Percentiles rank a stretch among this genome's conserved stretches.
Conservation (phyloP, 1,140 invertebrate genomes). For the Physella acuta region DNA sequence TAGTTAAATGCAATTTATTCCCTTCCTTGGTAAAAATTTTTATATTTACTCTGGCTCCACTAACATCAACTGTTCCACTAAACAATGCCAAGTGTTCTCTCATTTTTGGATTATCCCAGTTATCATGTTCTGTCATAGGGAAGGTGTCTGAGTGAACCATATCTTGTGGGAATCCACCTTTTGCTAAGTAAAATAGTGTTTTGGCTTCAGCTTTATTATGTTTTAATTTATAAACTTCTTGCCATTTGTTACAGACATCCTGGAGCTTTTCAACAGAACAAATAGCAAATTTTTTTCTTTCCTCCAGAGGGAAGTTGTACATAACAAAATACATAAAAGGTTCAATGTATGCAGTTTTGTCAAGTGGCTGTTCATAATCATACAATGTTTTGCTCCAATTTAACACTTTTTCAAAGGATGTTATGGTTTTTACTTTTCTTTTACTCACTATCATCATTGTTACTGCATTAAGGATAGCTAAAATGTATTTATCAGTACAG, state of each 20-base stretch:
- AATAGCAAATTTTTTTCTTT: neutral
- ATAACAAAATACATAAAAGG: constrained; percentile 9
- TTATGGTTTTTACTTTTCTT: neutral
- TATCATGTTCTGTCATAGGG: neutral
- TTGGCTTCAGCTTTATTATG: neutral
- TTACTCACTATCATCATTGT: neutral
- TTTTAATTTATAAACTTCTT: constrained; percentile 1
- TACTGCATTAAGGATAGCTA: neutral
- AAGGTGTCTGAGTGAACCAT: constrained; percentile 12
- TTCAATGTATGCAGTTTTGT: constrained; percentile 7
- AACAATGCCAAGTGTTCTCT: constrained; percentile 3
- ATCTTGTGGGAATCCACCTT: neutral
- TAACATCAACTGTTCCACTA: neutral
- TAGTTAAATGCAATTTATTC: neutral
- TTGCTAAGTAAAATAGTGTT: constrained; percentile 16
- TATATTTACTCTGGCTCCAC: neutral
- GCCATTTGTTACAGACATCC: neutral
- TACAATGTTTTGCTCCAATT: constrained; percentile 11
- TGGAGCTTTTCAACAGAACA: neutral
- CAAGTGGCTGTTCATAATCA: neutral
- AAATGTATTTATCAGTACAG: neutral
- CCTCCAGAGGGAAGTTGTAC: constrained; percentile 11
- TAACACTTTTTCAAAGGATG: neutral
- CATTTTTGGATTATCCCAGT: constrained; percentile 8
- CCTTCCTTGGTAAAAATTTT: neutral